Evolutionary conservation across 2,888 invertebrate genomes (phyloP), one percentile per base, ranked within the genome.

Genomic region (Ephialtes manifestator): DNA sequence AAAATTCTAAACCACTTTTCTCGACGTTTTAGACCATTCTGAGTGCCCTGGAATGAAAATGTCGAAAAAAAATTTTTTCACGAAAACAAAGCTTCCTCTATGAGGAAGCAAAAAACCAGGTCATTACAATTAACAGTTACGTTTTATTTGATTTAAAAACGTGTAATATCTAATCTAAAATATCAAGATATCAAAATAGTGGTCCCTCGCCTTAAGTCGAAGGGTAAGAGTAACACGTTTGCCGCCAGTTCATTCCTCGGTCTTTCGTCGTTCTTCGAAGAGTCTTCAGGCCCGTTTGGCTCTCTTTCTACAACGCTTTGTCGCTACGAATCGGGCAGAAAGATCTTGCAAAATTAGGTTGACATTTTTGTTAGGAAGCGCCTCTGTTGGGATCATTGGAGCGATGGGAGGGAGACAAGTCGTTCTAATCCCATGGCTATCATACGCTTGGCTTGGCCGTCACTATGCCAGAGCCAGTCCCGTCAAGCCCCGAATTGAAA

Each of bases 281-380:
- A 18, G n/a, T 51, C 51, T 51, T 51, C n/a, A 5, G 18, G n/a
- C 4, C 15, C 31, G 51, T 28, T 80, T 46, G 76, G 76, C 18
- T 67, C 71, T 24, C 63, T 71, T 65, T 77, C 79, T 80, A 77
- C 75, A 67, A 68, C 75, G 53, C 67, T 71, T 65, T 60, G 68
- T 81, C 43, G 68, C 51, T 72, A 55, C 75, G 87, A 88, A 91
- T 91, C 90, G 84, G 72, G 71, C 74, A 84, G 85, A 83, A 86
- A 89, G 89, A 91, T 92, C 89, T 91, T 88, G 92, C 91, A 89
- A 93, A 93, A 93, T 93, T 91, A 91, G 91, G 91, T 93, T 92
- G 92, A 92, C 92, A 91, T 92, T 91, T 91, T 89, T 87, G 88
- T 91, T 86, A 75, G 86, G 89, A 89, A 89, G 88, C 88, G 86